Evolutionary conservation across 2,888 invertebrate genomes (phyloP), one percentile per base, ranked within the genome.

Genomic region (Hoplodrina blanda): DNA sequence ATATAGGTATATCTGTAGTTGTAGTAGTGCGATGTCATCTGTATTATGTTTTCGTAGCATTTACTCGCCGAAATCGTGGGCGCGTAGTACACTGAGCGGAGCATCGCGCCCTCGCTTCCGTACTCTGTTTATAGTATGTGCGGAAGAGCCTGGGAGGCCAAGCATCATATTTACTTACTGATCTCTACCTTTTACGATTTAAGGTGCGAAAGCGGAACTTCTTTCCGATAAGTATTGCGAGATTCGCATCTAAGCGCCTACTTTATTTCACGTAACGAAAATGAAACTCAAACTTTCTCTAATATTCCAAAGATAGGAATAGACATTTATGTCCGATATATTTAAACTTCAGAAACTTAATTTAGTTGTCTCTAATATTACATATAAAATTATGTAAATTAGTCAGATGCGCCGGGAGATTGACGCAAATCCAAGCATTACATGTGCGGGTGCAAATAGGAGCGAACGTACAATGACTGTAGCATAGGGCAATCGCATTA

Each of bases 71-170:
- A 86, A 85, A 83, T 83, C 78, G 86, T 88, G 85, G 83, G 85
- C 85, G 85, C 81, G 76, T 84, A 83, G 81, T 87, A 83, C 78
- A 82, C 76, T 67, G 82, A 72, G 60, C 73, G 65, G 69, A 83
- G 82, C 85, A 86, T 89, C 90, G 86, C 87, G 86, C 87, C 82
- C 80, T 80, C 67, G 80, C 91, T 95, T 95, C 95, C 95, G 93
- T 90, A 86, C 82, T 90, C 94, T 91, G 91, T 92, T 92, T 95
- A 94, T 94, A 94, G 94, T 90, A 88, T 78, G 89, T 84, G 84
- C 95, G 95, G 95, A 95, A 94, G 93, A 92, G 82, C 82, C 86
- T 80, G 89, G 91, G 92, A 95, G 95, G 94, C 71, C 92, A 80
- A 81, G 82, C 85, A 85, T 85, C 85, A 83, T 84, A 88, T 91